These are phyloP conservation scores for Stramonita haemastoma DNA, from an alignment of 2,888 invertebrate genomes.

Conservation along the genomic window DNA sequence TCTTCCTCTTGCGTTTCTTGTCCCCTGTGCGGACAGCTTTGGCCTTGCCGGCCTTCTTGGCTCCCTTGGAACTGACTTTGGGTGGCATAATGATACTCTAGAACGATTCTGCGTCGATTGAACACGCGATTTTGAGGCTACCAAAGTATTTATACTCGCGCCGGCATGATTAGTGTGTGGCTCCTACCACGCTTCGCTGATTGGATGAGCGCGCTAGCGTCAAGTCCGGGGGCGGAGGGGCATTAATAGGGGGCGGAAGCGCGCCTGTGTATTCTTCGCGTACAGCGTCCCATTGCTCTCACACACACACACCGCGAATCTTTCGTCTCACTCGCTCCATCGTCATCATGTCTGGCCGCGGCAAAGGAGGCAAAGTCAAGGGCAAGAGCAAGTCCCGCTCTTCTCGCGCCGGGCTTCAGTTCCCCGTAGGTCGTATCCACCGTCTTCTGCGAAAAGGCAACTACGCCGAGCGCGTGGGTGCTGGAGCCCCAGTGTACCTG, in stretches of 20 bases:
- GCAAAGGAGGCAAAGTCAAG: not conserved
- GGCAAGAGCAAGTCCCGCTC: slow-evolving; percentile 64
- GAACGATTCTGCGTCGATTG: no score
- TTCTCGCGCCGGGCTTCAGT: slow-evolving; percentile 73
- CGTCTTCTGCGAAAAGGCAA: slow-evolving; percentile 73
- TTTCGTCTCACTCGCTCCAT: no score
- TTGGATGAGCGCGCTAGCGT: no score
- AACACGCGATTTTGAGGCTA: no score
- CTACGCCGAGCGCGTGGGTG: slow-evolving; percentile 74
- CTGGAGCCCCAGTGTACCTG: slow-evolving; percentile 78
- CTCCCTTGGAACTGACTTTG: slow-evolving; percentile 52
- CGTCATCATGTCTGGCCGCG: not conserved
- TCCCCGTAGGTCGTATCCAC: slow-evolving; percentile 74
- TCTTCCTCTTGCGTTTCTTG: slow-evolving; percentile 64
- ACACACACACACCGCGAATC: no score
- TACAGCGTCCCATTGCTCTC: no score
- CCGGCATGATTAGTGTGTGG: no score
- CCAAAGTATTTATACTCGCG: no score
- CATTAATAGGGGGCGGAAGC: no score
- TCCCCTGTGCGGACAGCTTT: slow-evolving; percentile 60
- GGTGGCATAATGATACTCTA: slow-evolving; percentile 8
- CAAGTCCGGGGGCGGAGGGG: no score
- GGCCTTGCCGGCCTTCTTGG: slow-evolving; percentile 67
- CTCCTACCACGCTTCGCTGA: no score
- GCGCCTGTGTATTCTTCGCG: no score